phyloP scores from a whole-genome alignment of 2,113 vertebrate genomes.

The Mustela nigripes region DNA sequence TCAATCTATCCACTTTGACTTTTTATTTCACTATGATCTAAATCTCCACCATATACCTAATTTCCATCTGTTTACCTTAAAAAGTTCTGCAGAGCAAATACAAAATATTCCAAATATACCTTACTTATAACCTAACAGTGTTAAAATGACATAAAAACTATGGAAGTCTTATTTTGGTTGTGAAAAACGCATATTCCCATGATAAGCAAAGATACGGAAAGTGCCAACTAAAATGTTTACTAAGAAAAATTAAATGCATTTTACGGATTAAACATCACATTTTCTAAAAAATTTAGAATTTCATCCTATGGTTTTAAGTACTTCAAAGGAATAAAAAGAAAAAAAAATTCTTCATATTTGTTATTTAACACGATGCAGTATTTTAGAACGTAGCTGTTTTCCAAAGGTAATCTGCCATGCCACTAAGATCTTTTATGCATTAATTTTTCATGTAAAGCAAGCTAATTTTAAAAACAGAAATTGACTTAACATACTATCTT shows the following conservation, averaged over 20 bases:
- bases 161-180: slow-evolving; percentile 23
- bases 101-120: neutral
- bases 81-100: slow-evolving; percentile 54
- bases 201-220: slow-evolving; percentile 19
- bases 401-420: neutral
- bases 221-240: slow-evolving; percentile 33
- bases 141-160: slow-evolving; percentile 52
- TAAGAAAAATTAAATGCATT: neutral
- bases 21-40: slow-evolving; percentile 36
- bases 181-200: neutral
- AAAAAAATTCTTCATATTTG: slow-evolving; percentile 3
- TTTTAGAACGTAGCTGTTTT: slow-evolving; percentile 8
- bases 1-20: neutral
- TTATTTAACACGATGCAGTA: neutral
- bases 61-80: slow-evolving; percentile 25
- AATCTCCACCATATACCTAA: neutral
- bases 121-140: slow-evolving; percentile 1
- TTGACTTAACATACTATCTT: neutral
- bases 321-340: slow-evolving; percentile 14
- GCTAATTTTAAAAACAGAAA: slow-evolving; percentile 31
- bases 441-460: slow-evolving; percentile 43
- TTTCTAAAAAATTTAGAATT: slow-evolving; percentile 58
- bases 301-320: slow-evolving; percentile 8
- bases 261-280: neutral
- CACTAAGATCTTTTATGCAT: slow-evolving; percentile 21